Conservation (phyloP, 2,113 vertebrate species). For the Tragelaphus strepsiceros region DNA sequence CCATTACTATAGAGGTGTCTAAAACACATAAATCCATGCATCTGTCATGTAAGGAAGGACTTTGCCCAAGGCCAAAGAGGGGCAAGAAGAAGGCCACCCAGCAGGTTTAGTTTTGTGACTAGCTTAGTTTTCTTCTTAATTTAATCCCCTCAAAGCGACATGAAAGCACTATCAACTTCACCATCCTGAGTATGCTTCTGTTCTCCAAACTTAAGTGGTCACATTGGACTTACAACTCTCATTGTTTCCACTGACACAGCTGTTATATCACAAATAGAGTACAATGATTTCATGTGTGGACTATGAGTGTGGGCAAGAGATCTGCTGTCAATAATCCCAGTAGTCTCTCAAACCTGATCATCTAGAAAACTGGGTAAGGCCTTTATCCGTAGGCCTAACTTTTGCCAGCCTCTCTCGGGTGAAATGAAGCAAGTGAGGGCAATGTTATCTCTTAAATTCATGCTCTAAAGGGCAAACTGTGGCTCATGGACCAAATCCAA, state of each 20-base stretch:
- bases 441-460: background rate
- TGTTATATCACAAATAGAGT: constrained; percentile 36
- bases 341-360: constrained; percentile 24
- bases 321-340: constrained; percentile 47
- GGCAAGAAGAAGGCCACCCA: background rate
- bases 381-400: background rate
- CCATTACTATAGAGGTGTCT: background rate
- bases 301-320: constrained; percentile 26
- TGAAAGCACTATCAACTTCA: background rate
- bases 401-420: background rate
- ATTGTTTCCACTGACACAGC: constrained; percentile 55
- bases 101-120: background rate
- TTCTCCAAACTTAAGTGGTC: constrained; percentile 6
- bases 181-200: background rate
- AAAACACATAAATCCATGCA: background rate
- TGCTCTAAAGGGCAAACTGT: background rate
- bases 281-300: constrained; percentile 45
- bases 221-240: background rate
- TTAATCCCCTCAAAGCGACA: background rate
- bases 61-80: background rate
- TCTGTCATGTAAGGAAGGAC: background rate
- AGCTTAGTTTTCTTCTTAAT: background rate
- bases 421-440: background rate
- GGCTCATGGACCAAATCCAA: background rate
- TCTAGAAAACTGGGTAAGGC: constrained; percentile 19